Percentiles rank a stretch among this genome's conserved stretches.
phyloP scores from a whole-genome alignment of 2,888 invertebrate species.

The Orthonychiurus folsomi region DNA sequence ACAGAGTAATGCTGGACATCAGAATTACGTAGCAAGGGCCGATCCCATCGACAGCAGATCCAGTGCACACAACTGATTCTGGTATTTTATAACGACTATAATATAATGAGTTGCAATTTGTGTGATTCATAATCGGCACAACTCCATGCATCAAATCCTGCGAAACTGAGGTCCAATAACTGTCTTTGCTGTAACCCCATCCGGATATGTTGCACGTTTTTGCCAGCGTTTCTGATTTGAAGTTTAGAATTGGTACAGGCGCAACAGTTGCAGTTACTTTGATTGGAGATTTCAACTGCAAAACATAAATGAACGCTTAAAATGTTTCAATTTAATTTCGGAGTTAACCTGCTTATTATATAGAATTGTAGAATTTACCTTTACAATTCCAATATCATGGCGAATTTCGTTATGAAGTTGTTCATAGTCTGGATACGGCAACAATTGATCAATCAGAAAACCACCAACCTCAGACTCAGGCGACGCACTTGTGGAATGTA shows the following conservation, averaged over 20 bases:
- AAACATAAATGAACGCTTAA: too few relatives aligned
- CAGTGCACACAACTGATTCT: not conserved
- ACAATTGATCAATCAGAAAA: not conserved
- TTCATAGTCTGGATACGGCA: not conserved
- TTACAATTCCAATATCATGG: not conserved
- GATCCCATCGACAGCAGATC: not conserved
- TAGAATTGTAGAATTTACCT: too few relatives aligned
- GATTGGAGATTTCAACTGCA: too few relatives aligned
- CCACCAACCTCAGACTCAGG: too few relatives aligned
- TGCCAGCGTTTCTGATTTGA: not conserved
- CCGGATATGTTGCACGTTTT: not conserved
- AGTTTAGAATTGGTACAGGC: not conserved
- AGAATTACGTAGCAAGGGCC: not conserved
- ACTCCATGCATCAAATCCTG: not conserved
- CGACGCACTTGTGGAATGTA: not conserved
- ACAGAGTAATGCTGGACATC: too few relatives aligned
- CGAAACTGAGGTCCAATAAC: not conserved
- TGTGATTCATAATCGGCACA: not conserved
- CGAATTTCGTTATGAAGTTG: slow-evolving; percentile 1
- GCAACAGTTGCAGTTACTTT: not conserved
- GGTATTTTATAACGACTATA: not conserved
- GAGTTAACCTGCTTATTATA: too few relatives aligned
- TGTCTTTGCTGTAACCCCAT: not conserved
- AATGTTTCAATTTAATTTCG: too few relatives aligned
- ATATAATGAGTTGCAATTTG: not conserved